Conservation (phyloP, 2,888 invertebrate genomes). For the Strigamia transsilvanica region DNA sequence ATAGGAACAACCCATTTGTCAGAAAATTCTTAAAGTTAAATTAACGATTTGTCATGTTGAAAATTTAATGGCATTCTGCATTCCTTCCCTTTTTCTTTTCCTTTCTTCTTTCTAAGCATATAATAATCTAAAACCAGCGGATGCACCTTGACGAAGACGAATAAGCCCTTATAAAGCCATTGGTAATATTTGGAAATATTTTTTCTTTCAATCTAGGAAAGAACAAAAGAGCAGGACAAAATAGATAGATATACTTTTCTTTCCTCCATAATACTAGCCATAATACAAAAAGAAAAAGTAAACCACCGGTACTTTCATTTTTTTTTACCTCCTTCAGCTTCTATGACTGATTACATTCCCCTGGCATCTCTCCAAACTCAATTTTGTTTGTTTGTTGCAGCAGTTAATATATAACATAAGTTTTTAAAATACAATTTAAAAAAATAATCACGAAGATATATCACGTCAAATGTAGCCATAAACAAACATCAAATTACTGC, state of each 20-base stretch:
- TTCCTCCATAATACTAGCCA: background rate
- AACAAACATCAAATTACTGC: conserved; percentile 5
- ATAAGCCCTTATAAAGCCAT: conserved; percentile 21
- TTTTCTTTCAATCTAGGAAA: background rate
- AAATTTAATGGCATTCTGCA: background rate
- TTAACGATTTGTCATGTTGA: background rate
- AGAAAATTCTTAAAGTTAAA: background rate
- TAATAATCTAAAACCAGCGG: background rate
- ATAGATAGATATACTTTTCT: background rate
- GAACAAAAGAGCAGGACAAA: background rate
- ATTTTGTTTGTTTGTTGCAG: conserved; percentile 43
- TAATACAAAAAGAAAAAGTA: background rate
- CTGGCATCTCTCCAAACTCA: conserved; percentile 34
- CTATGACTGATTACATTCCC: conserved; percentile 29
- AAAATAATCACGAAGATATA: conserved; percentile 24
- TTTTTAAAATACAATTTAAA: background rate
- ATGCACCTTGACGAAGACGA: background rate
- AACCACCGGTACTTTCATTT: conserved; percentile 13
- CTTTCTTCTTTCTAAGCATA: background rate
- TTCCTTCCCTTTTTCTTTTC: background rate
- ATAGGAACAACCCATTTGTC: too few species aligned
- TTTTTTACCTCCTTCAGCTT: background rate
- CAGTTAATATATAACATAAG: conserved; percentile 38
- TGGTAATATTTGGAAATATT: conserved; percentile 27
- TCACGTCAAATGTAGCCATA: conserved; percentile 26